A percentile compares a stretch with the other conserved stretches of the same genome.
phyloP scores from a whole-genome alignment of 1,140 invertebrate species.

The Anthonomus grandis region DNA sequence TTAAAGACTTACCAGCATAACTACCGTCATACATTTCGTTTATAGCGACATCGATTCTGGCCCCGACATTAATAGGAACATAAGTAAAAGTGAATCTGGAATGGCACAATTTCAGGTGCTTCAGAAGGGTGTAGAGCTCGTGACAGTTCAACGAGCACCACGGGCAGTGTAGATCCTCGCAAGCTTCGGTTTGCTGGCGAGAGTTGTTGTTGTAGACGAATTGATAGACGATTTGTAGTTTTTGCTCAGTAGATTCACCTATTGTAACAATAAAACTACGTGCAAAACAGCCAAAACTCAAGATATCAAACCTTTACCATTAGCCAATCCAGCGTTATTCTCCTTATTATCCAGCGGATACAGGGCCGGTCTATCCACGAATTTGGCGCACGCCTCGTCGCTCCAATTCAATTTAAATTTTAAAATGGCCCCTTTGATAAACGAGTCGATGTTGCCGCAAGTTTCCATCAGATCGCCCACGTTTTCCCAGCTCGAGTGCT shows the following conservation, averaged over 20 bases:
- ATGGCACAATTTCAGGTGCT: constrained; percentile 92
- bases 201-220: constrained; percentile 95
- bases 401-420: constrained; percentile 84
- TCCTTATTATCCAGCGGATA: constrained; percentile 59
- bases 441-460: constrained; percentile 64
- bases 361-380: constrained; percentile 66
- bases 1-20: constrained; percentile 61
- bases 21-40: constrained; percentile 95
- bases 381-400: constrained; percentile 64
- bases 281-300: neutral
- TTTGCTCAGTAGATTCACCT: constrained; percentile 41
- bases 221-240: constrained; percentile 84
- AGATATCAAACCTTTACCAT: constrained; percentile 15
- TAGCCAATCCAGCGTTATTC: constrained; percentile 53
- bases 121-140: constrained; percentile 82
- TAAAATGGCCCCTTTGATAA: constrained; percentile 71
- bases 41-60: constrained; percentile 90
- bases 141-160: constrained; percentile 93
- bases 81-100: constrained; percentile 91
- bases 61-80: constrained; percentile 77
- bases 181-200: constrained; percentile 90
- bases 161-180: constrained; percentile 88
- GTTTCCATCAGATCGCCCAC: constrained; percentile 62
- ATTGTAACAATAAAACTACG: constrained; percentile 31
- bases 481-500: constrained; percentile 76